These are phyloP conservation scores for Odontothrips loti DNA, from an alignment of 2,888 invertebrate genomes.

Conservation along the genomic window DNA sequence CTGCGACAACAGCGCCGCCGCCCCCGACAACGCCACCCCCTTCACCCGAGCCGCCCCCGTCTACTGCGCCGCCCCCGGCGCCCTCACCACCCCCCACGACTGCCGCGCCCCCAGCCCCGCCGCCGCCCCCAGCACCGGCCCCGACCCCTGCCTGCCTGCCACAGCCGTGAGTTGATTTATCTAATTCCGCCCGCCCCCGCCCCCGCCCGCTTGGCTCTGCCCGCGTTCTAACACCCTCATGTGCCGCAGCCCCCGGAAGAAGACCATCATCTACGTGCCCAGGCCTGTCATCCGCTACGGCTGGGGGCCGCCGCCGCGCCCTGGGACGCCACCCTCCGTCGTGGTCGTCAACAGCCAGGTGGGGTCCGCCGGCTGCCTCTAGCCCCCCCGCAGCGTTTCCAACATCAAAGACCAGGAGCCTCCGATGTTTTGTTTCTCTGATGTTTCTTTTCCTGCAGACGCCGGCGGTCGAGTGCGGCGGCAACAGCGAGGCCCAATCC, in stretches of 20 bases:
- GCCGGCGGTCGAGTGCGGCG: not conserved
- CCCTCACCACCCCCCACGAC: not conserved
- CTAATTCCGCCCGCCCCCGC: not conserved
- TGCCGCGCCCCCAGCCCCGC: not conserved
- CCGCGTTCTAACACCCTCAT: not conserved
- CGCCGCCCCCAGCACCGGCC: not conserved
- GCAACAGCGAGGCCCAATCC: not conserved
- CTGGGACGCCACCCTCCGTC: not conserved
- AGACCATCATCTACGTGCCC: not conserved
- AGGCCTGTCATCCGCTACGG: conserved; percentile 1
- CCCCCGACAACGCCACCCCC: not conserved
- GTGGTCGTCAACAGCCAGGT: conserved; percentile 11
- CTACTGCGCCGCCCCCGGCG: not conserved
- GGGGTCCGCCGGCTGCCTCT: not conserved
- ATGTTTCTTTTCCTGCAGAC: too few species aligned
- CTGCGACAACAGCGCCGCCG: not conserved
- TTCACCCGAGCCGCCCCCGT: not conserved
- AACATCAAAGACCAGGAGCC: not conserved
- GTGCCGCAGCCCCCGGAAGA: not conserved
- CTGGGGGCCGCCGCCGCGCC: not conserved
- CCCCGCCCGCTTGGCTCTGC: not conserved
- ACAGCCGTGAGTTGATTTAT: conserved; percentile 8
- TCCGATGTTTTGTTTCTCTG: not conserved
- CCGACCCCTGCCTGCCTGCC: not conserved
- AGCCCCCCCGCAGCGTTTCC: not conserved